phyloP scores from a whole-genome alignment of 2,113 vertebrate species.

The Megalops atlanticus region DNA sequence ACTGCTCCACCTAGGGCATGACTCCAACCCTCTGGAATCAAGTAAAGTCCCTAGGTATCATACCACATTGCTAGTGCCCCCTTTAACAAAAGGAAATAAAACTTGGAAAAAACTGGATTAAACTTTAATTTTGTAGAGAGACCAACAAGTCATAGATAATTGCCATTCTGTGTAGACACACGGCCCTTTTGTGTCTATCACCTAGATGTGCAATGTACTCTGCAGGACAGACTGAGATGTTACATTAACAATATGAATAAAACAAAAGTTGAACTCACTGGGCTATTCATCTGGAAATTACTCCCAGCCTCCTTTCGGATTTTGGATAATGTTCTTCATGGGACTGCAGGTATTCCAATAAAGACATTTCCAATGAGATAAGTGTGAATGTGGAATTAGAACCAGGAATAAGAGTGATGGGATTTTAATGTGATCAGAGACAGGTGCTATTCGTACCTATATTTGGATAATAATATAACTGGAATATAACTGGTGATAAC shows the following conservation, averaged over 20 bases:
- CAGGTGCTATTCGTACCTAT: not conserved
- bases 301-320: not conserved
- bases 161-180: not conserved
- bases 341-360: not conserved
- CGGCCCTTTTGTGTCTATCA: not conserved
- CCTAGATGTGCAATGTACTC: not conserved
- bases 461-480: no score
- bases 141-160: not conserved
- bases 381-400: constrained; percentile 16
- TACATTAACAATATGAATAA: not conserved
- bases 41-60: not conserved
- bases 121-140: not conserved
- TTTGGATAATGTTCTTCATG: not conserved
- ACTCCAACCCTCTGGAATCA: not conserved
- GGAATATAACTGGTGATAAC: no score
- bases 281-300: not conserved
- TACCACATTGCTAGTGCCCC: not conserved
- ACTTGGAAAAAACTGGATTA: not conserved
- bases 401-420: constrained; percentile 19
- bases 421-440: constrained; percentile 4
- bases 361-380: not conserved
- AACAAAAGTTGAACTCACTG: not conserved
- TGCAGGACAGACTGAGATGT: not conserved
- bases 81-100: not conserved
- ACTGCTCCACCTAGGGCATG: not conserved